Conservation (phyloP, 2,797 vertebrate genomes). For the Molossus molossus region DNA sequence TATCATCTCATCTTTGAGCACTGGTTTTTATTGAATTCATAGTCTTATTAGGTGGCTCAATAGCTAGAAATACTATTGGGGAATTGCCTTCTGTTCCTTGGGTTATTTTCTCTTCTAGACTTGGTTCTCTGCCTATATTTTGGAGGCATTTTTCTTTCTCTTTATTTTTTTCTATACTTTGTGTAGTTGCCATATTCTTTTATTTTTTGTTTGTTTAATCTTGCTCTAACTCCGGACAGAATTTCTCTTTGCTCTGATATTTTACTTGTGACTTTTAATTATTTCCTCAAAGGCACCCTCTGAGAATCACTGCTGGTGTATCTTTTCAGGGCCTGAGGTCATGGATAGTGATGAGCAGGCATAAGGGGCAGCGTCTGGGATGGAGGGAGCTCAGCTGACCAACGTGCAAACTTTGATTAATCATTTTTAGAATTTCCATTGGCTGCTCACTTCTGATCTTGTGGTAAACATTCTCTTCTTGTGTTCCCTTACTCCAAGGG, state of each 20-base stretch:
- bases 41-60: slow-evolving; percentile 6
- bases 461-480: not conserved
- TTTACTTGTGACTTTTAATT: slow-evolving; percentile 2
- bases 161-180: not conserved
- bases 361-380: not conserved
- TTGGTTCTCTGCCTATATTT: slow-evolving; percentile 30
- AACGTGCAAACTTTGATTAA: not conserved
- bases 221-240: not conserved
- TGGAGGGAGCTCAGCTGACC: not conserved
- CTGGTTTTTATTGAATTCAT: slow-evolving; percentile 61
- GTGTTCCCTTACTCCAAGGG: not conserved
- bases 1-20: slow-evolving; percentile 52
- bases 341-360: not conserved
- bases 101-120: slow-evolving; percentile 63
- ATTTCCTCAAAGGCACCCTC: not conserved
- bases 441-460: not conserved
- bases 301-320: not conserved
- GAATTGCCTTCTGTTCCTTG: slow-evolving; percentile 42
- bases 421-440: not conserved
- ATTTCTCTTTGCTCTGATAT: slow-evolving; percentile 18
- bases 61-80: slow-evolving; percentile 37
- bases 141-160: not conserved
- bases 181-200: not conserved
- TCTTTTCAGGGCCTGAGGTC: not conserved
- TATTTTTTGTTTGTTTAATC: not conserved